Base-by-base conservation (phyloP, 2,113 vertebrate genomes). In the Lonchura striata region DNA sequence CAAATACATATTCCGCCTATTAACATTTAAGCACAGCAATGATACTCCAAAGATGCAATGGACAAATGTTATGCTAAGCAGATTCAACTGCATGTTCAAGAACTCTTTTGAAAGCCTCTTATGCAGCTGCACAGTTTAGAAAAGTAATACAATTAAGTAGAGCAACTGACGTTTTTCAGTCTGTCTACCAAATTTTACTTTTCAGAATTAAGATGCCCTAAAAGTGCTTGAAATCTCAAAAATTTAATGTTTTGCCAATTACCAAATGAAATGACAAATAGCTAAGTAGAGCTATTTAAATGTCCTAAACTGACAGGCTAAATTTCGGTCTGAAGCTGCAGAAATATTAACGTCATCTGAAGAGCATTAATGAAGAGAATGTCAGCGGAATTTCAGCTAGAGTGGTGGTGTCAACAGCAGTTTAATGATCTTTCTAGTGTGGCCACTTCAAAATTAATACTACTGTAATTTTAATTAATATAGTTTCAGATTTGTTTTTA, bases 201-300 rank as follows among this genome's bases (percentile, higher is more conserved):
- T 86, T 86, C 50, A 91, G 88, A 94, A 84, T 92, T 61, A 78
- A 79, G 68, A 76, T 63, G 31, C 10, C 11, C 42, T 72, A 61
- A 64, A 96, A 84, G 52, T 76, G 15, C 60, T 83, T 82, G 77
- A 92, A 95, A 86, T 92, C 49, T 94, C 69, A 86, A 93, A 79
- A 91, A 65, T 35, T 2, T 90, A 72, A 81, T 91, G 17, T 91
- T 93, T 96, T 95, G 86, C 46, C 83, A 92, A 75, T 94, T 92
- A 37, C 22, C 86, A 82, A 95, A 93, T 91, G 56, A 88, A 88
- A 49, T 86, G 86, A 79, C 46, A 91, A 95, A 96, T 65, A 86
- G 60, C 22, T 91, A 82, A 92, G 76, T 69, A 84, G 52, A 90
- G 16, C 13, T 94, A 90, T 96, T 95, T 88, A 84, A 89, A 78